phyloP scores from a whole-genome alignment of 2,113 vertebrate genomes.

The Neolamprologus falcicula region DNA sequence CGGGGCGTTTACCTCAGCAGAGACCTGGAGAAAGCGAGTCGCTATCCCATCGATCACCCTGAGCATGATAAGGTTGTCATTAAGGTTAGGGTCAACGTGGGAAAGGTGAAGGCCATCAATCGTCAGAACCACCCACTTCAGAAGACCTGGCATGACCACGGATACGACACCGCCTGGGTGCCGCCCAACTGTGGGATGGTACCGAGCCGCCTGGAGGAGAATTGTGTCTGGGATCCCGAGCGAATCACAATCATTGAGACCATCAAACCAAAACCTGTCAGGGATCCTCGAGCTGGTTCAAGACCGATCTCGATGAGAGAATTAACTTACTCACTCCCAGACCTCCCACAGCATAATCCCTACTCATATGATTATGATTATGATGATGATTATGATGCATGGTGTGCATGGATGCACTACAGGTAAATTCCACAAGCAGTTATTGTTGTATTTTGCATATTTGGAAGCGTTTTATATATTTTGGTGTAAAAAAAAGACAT shows the following conservation, averaged over 20 bases:
- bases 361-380: neutral
- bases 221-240: accelerated
- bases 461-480: neutral
- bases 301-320: neutral
- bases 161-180: conserved; percentile 51
- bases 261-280: accelerated
- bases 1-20: conserved; percentile 63
- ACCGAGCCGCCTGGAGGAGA: accelerated
- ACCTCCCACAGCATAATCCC: neutral
- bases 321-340: neutral
- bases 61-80: neutral
- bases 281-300: neutral
- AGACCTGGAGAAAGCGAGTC: conserved; percentile 42
- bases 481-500: neutral
- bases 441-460: neutral
- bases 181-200: accelerated
- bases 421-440: neutral
- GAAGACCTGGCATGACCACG: conserved; percentile 12
- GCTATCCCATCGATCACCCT: neutral
- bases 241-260: accelerated
- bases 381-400: neutral
- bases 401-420: neutral
- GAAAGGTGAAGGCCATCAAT: conserved; percentile 35
- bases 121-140: neutral
- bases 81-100: neutral